A percentile compares a stretch with the other conserved stretches of the same genome.
phyloP scores from a whole-genome alignment of 1,140 invertebrate species.

The Fopius arisanus region DNA sequence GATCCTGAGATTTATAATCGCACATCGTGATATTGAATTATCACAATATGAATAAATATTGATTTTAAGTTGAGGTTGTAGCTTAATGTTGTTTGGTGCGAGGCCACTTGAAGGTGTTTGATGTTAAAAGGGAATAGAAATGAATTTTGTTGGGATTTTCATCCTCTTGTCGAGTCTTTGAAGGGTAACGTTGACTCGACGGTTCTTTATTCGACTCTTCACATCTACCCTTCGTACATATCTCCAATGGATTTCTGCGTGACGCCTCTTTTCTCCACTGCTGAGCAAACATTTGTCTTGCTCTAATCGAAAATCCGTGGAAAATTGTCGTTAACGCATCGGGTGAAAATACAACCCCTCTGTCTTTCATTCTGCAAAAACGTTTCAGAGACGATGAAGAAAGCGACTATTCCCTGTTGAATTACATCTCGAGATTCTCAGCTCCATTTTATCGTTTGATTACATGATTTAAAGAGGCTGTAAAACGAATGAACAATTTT shows the following conservation, averaged over 20 bases:
- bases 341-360: background rate
- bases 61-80: background rate
- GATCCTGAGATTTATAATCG: background rate
- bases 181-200: background rate
- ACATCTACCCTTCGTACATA: background rate
- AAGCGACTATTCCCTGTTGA: no score
- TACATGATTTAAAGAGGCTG: background rate
- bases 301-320: conserved; percentile 8
- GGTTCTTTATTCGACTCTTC: background rate
- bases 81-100: background rate
- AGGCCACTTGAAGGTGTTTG: background rate
- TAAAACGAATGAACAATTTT: background rate
- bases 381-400: no score
- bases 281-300: conserved; percentile 3
- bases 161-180: background rate
- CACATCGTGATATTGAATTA: background rate
- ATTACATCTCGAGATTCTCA: no score
- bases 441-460: no score
- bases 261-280: background rate
- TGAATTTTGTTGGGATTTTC: background rate
- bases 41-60: conserved; percentile 2
- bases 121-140: background rate
- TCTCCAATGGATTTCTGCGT: background rate
- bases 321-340: conserved; percentile 1
- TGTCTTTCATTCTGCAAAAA: background rate